These are phyloP conservation scores for Lampropteryx suffumata DNA, from an alignment of 2,888 invertebrate genomes.

Conservation along the genomic window DNA sequence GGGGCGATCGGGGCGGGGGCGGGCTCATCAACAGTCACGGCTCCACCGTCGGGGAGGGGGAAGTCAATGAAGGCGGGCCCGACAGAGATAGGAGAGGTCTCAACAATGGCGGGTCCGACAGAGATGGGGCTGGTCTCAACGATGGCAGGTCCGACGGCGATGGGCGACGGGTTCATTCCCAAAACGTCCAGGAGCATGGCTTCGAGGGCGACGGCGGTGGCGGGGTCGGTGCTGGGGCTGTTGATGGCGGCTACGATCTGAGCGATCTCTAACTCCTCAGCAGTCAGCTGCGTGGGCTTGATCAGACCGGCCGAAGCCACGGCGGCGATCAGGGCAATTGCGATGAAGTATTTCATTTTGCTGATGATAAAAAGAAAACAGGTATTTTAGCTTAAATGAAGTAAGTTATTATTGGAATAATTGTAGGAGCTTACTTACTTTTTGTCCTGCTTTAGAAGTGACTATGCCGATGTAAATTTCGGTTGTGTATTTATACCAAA, in stretches of 20 bases:
- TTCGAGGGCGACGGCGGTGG: constrained; percentile 35
- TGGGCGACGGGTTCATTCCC: constrained; percentile 23
- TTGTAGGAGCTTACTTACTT: constrained; percentile 8
- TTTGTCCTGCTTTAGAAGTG: constrained; percentile 16
- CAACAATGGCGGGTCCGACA: constrained; percentile 21
- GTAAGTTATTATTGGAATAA: too few relatives aligned
- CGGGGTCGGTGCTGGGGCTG: constrained; percentile 38
- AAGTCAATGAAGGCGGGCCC: constrained; percentile 28
- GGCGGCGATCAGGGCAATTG: constrained; percentile 57
- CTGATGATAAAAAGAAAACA: constrained; percentile 32
- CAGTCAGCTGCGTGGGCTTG: constrained; percentile 27
- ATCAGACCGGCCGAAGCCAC: constrained; percentile 55
- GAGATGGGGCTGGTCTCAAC: constrained; percentile 24
- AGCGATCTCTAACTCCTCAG: constrained; percentile 33
- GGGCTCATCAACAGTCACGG: constrained; percentile 23
- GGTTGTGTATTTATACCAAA: constrained; percentile 7
- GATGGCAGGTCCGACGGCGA: constrained; percentile 26
- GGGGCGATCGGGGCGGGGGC: constrained; percentile 30
- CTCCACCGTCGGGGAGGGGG: constrained; percentile 37
- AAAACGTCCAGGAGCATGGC: constrained; percentile 31
- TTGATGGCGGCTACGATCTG: constrained; percentile 40
- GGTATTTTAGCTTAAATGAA: too few relatives aligned
- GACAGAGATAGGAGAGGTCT: constrained; percentile 29
- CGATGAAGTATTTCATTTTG: constrained; percentile 63
- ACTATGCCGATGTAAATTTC: constrained; percentile 12